Evolutionary conservation across 2,888 invertebrate genomes (phyloP).

Genomic region (Drosophila mimica): DNA sequence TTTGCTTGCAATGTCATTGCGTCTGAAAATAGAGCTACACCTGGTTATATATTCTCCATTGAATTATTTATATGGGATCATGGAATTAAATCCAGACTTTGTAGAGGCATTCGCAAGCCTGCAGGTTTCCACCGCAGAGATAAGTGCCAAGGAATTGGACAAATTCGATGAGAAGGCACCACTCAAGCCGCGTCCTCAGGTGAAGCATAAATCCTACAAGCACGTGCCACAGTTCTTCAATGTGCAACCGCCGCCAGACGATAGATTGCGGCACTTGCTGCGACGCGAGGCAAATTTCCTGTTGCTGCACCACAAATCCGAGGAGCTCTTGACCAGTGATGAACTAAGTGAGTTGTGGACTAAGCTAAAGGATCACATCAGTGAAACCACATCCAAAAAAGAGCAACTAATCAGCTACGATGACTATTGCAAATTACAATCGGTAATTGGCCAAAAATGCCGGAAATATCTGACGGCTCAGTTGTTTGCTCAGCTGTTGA

Average conservation of each 20-base stretch:
- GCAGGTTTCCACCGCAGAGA: slow-evolving; percentile 51
- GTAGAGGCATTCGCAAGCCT: slow-evolving; percentile 73
- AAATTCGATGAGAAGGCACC: slow-evolving; percentile 52
- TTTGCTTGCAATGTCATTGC: neutral
- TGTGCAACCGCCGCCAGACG: slow-evolving; percentile 91
- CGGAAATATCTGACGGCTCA: slow-evolving; percentile 92
- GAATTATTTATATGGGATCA: slow-evolving; percentile 18
- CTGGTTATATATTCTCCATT: neutral
- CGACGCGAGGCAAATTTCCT: slow-evolving; percentile 95
- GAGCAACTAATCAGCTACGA: slow-evolving; percentile 94
- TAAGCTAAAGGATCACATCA: slow-evolving; percentile 91
- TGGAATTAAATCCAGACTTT: slow-evolving; percentile 82
- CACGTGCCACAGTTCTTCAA: slow-evolving; percentile 91
- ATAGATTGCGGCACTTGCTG: slow-evolving; percentile 91
- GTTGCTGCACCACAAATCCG: slow-evolving; percentile 93
- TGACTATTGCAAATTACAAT: slow-evolving; percentile 92
- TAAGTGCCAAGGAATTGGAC: slow-evolving; percentile 61
- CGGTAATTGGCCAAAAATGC: slow-evolving; percentile 91
- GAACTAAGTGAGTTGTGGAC: slow-evolving; percentile 95
- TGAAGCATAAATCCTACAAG: slow-evolving; percentile 83
- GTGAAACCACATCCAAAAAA: slow-evolving; percentile 89
- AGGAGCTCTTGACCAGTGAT: slow-evolving; percentile 93
- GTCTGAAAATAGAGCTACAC: neutral
- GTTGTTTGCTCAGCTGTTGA: slow-evolving; percentile 94
- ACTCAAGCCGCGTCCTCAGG: slow-evolving; percentile 25